Evolutionary conservation across 1,140 invertebrate species (phyloP).

Genomic region (Panulirus ornatus): DNA sequence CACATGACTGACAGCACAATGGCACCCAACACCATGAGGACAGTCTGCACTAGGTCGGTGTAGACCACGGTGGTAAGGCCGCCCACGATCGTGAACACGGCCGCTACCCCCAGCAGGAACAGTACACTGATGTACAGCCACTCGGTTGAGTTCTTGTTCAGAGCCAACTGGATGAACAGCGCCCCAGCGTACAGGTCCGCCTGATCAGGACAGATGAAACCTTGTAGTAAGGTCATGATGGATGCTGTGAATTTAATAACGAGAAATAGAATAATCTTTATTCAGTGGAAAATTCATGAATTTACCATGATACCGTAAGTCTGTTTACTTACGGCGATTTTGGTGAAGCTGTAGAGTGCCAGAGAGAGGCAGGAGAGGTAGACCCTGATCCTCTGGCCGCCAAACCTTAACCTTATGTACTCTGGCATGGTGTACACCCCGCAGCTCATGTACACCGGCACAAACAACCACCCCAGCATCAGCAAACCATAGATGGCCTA

Average conservation of each 20-base stretch:
- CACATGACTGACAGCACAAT: slow-evolving; percentile 79
- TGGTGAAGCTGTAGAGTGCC: slow-evolving; percentile 82
- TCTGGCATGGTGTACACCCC: slow-evolving; percentile 82
- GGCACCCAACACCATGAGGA: slow-evolving; percentile 82
- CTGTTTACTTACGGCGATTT: slow-evolving; percentile 80
- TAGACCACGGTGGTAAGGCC: slow-evolving; percentile 82
- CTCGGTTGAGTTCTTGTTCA: slow-evolving; percentile 55
- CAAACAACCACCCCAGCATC: slow-evolving; percentile 81
- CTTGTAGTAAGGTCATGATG: background rate
- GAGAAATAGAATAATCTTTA: background rate
- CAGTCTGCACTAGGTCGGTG: slow-evolving; percentile 82
- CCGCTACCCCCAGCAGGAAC: slow-evolving; percentile 80
- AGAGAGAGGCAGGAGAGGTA: slow-evolving; percentile 81
- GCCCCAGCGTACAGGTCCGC: slow-evolving; percentile 82
- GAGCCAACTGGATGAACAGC: slow-evolving; percentile 79
- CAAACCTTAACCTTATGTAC: slow-evolving; percentile 81
- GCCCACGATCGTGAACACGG: slow-evolving; percentile 80
- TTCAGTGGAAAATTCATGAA: background rate
- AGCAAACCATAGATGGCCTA: slow-evolving; percentile 77
- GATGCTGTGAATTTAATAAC: background rate
- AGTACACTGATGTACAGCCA: slow-evolving; percentile 80
- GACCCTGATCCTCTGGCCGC: slow-evolving; percentile 80
- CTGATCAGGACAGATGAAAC: slow-evolving; percentile 69
- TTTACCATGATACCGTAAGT: background rate
- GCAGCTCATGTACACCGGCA: slow-evolving; percentile 81